Conservation (phyloP, 2,113 vertebrate species). For the Synchiropus splendidus region DNA sequence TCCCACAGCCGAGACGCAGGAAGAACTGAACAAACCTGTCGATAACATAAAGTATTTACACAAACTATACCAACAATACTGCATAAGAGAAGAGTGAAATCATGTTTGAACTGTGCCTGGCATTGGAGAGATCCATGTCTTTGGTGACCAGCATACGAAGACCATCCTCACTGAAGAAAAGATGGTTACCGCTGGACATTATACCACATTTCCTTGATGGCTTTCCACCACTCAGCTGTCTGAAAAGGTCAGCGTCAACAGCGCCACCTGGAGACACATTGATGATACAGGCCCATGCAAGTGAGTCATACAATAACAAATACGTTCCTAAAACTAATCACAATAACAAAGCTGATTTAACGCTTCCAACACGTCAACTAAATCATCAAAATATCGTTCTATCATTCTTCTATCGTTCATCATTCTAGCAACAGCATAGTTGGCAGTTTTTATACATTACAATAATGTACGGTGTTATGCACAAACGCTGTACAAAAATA, state of each 20-base stretch:
- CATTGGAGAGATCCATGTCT: slow-evolving; percentile 90
- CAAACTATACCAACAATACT: neutral
- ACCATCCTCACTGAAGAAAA: slow-evolving; percentile 96
- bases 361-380: no score
- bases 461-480: no score
- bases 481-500: no score
- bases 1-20: slow-evolving; percentile 91
- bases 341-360: no score
- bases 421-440: no score
- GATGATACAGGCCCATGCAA: neutral
- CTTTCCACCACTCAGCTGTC: slow-evolving; percentile 87
- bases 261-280: slow-evolving; percentile 68
- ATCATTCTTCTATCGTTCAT: no score
- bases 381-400: no score
- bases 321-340: no score
- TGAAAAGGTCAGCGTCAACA: slow-evolving; percentile 80
- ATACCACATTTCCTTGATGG: slow-evolving; percentile 95
- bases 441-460: no score
- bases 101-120: no score
- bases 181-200: slow-evolving; percentile 91
- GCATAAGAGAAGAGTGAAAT: no score
- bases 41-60: neutral
- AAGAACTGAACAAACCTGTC: slow-evolving; percentile 96
- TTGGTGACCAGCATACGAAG: slow-evolving; percentile 89
- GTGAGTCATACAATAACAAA: no score